Conservation (phyloP, 2,888 invertebrate genomes). For the Bembecia ichneumoniformis region DNA sequence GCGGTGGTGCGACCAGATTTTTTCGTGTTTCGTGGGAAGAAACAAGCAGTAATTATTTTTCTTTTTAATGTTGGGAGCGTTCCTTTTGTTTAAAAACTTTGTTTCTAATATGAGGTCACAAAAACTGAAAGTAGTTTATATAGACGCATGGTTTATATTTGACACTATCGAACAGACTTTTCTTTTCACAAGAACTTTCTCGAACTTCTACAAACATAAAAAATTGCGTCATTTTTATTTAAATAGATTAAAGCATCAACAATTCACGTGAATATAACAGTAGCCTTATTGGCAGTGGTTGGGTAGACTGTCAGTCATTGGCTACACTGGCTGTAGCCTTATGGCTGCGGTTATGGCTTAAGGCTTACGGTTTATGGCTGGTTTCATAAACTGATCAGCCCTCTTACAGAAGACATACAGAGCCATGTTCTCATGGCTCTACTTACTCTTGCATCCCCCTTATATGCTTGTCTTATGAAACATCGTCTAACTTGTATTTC, state of each 20-base stretch:
- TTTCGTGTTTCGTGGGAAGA: conserved; percentile 24
- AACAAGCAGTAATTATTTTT: not conserved
- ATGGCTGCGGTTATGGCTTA: too few species aligned
- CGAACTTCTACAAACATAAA: not conserved
- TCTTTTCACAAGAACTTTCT: not conserved
- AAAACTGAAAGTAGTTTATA: conserved; percentile 36
- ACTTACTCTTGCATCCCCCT: too few species aligned
- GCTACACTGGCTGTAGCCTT: too few species aligned
- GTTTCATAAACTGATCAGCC: too few species aligned
- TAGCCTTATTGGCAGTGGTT: too few species aligned
- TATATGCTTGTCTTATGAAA: too few species aligned
- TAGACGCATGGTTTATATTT: not conserved
- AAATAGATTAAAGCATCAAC: not conserved
- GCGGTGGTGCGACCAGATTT: conserved; percentile 2
- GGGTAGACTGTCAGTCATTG: too few species aligned
- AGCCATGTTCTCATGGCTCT: too few species aligned
- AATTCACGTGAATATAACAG: too few species aligned
- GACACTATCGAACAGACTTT: not conserved
- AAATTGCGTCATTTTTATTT: not conserved
- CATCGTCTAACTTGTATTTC: too few species aligned
- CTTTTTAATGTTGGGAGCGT: conserved; percentile 27
- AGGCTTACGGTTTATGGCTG: too few species aligned
- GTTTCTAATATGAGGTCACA: conserved; percentile 31
- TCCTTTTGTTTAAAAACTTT: conserved; percentile 12
- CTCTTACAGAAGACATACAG: too few species aligned